Conservation (phyloP, 2,888 invertebrate genomes). For the Drosophila falleni region DNA sequence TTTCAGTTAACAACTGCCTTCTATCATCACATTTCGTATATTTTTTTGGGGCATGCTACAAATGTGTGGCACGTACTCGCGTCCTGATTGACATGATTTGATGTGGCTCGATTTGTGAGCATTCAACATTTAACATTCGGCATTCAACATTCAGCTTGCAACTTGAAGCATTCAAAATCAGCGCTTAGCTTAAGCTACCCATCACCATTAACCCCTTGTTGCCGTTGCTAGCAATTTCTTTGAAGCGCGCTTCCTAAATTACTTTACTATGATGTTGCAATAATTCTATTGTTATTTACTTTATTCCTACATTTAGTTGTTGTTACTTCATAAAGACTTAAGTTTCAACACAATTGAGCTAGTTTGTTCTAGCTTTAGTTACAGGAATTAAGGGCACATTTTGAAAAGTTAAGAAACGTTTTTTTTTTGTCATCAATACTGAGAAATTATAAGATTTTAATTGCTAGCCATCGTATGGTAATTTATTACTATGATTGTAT, state of each 20-base stretch:
- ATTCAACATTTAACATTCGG: slow-evolving; percentile 12
- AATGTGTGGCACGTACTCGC: slow-evolving; percentile 76
- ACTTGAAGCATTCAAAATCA: not conserved
- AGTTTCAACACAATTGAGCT: not conserved
- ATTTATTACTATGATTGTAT: too few relatives aligned
- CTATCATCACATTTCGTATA: slow-evolving; percentile 24
- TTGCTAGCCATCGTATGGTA: too few relatives aligned
- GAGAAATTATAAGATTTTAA: too few relatives aligned
- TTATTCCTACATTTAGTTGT: not conserved
- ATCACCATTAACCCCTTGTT: slow-evolving; percentile 52
- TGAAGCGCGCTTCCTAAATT: slow-evolving; percentile 32
- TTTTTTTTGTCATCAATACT: too few relatives aligned
- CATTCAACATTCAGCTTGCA: not conserved
- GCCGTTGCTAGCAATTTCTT: slow-evolving; percentile 38
- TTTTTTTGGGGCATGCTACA: slow-evolving; percentile 32
- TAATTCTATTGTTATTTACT: slow-evolving; percentile 31
- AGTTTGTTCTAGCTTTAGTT: not conserved
- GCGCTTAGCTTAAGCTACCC: slow-evolving; percentile 31
- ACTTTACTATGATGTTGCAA: slow-evolving; percentile 54
- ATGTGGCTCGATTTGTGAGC: slow-evolving; percentile 41
- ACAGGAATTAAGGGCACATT: not conserved
- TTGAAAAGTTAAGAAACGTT: not conserved
- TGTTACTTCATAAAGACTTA: not conserved
- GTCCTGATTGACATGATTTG: slow-evolving; percentile 76
- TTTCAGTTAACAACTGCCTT: slow-evolving; percentile 1